These are phyloP conservation scores for Nephrotoma flavescens DNA, from an alignment of 2,888 invertebrate species.

Conservation along the genomic window DNA sequence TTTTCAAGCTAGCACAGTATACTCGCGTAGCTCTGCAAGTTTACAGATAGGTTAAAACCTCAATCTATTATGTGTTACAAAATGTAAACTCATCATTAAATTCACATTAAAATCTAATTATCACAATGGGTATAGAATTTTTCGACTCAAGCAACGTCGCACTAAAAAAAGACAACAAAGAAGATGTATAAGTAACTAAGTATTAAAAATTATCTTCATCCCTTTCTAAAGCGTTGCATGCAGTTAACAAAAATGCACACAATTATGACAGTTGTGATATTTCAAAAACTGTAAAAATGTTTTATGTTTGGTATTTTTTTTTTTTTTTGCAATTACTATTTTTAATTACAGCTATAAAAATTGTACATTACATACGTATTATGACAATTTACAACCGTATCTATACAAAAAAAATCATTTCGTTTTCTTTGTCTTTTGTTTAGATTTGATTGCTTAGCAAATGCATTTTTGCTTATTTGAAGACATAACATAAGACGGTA, in stretches of 20 bases:
- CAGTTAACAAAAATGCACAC: neutral
- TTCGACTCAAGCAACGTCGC: neutral
- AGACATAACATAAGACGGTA: neutral
- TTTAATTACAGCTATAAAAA: neutral
- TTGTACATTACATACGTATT: neutral
- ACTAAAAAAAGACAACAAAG: neutral
- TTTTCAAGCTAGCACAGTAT: neutral
- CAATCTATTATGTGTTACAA: neutral
- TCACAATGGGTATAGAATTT: neutral
- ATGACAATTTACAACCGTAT: neutral
- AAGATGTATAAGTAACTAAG: too few species aligned
- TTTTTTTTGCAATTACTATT: neutral
- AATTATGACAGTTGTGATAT: neutral
- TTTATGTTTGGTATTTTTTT: neutral
- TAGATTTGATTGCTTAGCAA: neutral
- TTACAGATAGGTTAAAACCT: neutral
- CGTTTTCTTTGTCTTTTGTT: neutral
- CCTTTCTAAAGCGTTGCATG: neutral
- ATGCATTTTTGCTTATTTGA: neutral
- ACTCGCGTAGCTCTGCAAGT: neutral
- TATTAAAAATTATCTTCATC: neutral
- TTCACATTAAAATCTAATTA: neutral
- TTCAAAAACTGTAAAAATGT: neutral
- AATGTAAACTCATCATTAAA: neutral
- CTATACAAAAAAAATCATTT: neutral